These are phyloP conservation scores for Mylabris sibirica DNA, from an alignment of 2,888 invertebrate genomes.

Conservation along the genomic window DNA sequence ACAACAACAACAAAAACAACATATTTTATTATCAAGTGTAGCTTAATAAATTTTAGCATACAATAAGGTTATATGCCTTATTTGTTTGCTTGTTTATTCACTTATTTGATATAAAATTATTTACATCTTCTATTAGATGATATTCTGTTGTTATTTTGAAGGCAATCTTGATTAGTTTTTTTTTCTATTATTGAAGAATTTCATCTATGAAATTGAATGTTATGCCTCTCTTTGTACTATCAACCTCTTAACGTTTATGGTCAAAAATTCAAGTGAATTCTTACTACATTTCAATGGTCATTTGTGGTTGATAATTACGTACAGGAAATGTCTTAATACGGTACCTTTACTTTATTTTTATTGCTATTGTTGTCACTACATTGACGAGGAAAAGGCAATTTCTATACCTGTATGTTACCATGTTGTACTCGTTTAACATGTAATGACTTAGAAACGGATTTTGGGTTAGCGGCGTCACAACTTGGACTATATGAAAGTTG, in stretches of 20 bases:
- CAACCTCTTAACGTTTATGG: neutral
- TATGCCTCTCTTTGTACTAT: neutral
- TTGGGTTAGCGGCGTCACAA: no score
- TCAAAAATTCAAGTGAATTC: neutral
- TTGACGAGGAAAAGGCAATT: no score
- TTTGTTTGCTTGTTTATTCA: constrained; percentile 21
- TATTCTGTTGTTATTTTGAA: neutral
- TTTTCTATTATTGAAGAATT: neutral
- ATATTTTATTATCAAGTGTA: constrained; percentile 35
- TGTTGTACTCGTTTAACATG: no score
- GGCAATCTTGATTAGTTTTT: neutral
- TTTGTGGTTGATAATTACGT: constrained; percentile 8
- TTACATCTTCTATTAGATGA: constrained; percentile 27
- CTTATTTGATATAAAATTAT: constrained; percentile 19
- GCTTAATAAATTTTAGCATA: constrained; percentile 24
- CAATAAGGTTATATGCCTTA: neutral
- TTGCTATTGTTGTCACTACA: no score
- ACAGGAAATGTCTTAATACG: constrained; percentile 2
- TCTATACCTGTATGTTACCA: no score
- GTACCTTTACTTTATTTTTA: neutral
- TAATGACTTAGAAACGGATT: no score
- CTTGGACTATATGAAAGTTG: no score
- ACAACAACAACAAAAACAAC: no score
- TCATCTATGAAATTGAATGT: neutral
- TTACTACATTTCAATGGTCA: neutral